Evolutionary conservation across 2,888 invertebrate genomes (phyloP), one percentile per base, ranked within the genome.

Genomic region (Drosophila siamana): DNA sequence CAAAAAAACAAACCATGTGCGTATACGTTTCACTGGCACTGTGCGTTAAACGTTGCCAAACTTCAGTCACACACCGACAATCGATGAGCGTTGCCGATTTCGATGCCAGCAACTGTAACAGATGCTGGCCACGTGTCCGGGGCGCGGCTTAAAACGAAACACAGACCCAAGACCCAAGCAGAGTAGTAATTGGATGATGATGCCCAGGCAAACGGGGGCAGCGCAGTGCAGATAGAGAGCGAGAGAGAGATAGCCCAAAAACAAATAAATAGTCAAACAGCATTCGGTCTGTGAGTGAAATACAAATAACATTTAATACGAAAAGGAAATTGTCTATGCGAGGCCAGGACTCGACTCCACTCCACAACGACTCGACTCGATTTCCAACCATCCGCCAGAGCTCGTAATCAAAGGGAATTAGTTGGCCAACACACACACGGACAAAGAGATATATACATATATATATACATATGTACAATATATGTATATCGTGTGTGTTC

Each of bases 281-380:
- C 77, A 76, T 76, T 80, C 72, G 56, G 44, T 55, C 61, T 86
- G 86, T 82, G 83, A 84, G 85, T 86, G 74, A 88, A 88, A 86
- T 86, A 86, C 87, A 88, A 86, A 86, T 84, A 86, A 77, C 85
- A 81, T 88, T 85, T 86, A 86, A 86, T 88, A 75, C 84, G 85
- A 84, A 86, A 84, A 86, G 85, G 88, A 86, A 86, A 88, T 88
- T 86, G 85, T 75, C 88, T 83, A 88, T 80, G 80, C 68, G 57
- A 56, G 43, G 44, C 55, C 59, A 65, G 54, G 33, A 52, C 41
- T 33, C 28, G 22, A 28, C 4, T n/a, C 22, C 43, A 60, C 57
- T 54, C 64, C 56, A 78, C 64, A 51, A 13, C 22, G 46, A 60
- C 57, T 54, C 64, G 59, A 78, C 64, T 55, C 16, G 60, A 43